Conservation (phyloP, 1,140 invertebrate species). For the Nasonia longicornis region DNA sequence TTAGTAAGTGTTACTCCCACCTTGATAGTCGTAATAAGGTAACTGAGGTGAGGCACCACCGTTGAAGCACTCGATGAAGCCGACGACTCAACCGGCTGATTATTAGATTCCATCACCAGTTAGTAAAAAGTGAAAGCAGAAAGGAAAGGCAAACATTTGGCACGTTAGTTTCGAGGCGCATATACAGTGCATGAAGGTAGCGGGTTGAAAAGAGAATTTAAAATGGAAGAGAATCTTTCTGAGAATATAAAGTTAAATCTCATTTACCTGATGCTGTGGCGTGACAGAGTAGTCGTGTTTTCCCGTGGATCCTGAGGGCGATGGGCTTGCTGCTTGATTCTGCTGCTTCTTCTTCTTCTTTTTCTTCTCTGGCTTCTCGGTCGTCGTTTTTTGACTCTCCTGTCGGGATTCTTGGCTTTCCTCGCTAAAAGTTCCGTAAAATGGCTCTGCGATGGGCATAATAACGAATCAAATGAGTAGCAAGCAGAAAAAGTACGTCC, state of each 20-base stretch:
- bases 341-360: conserved; percentile 55
- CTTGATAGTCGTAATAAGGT: conserved; percentile 78
- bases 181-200: background rate
- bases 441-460: conserved; percentile 54
- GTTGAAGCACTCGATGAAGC: conserved; percentile 74
- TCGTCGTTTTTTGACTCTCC: conserved; percentile 55
- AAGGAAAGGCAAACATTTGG: conserved; percentile 49
- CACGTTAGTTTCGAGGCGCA: conserved; percentile 20
- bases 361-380: conserved; percentile 61
- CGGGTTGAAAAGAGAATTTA: background rate
- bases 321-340: conserved; percentile 53
- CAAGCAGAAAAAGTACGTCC: background rate
- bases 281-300: conserved; percentile 62
- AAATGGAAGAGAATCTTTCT: background rate
- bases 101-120: conserved; percentile 40
- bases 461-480: background rate
- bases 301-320: conserved; percentile 60
- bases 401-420: conserved; percentile 71
- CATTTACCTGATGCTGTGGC: conserved; percentile 62
- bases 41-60: conserved; percentile 77
- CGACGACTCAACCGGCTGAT: conserved; percentile 65
- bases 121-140: conserved; percentile 46
- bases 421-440: conserved; percentile 66
- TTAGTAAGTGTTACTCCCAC: conserved; percentile 69
- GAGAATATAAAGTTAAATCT: background rate